Evolutionary conservation across 2,113 vertebrate species (phyloP).

Genomic region (Crotalus viridis): DNA sequence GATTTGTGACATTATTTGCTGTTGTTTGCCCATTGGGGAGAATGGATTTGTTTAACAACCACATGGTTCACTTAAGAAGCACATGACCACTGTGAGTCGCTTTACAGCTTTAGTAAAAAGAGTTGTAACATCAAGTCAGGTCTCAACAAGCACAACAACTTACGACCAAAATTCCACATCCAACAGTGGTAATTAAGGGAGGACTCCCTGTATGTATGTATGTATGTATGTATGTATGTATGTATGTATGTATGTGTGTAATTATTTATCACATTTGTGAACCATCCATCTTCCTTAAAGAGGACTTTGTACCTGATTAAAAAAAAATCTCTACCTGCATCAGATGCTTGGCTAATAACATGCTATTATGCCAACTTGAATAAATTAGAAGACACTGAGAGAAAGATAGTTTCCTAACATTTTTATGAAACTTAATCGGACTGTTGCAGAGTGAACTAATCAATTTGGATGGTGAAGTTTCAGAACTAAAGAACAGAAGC

Average conservation of each 20-base stretch:
- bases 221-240: accelerated
- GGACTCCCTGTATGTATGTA: background rate
- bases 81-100: background rate
- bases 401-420: background rate
- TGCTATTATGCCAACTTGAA: background rate
- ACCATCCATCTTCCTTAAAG: background rate
- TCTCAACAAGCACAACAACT: background rate
- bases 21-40: background rate
- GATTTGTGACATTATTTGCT: background rate
- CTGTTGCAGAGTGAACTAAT: background rate
- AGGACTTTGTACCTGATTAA: background rate
- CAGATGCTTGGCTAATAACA: background rate
- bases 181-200: background rate
- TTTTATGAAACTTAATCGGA: background rate
- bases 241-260: no score
- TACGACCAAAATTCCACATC: background rate
- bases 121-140: background rate
- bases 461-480: background rate
- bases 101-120: background rate
- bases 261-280: background rate
- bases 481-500: background rate
- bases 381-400: background rate
- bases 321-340: background rate
- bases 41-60: background rate
- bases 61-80: background rate